phyloP scores from a whole-genome alignment of 2,797 vertebrate species.

The Mormyrus proboscirostris region DNA sequence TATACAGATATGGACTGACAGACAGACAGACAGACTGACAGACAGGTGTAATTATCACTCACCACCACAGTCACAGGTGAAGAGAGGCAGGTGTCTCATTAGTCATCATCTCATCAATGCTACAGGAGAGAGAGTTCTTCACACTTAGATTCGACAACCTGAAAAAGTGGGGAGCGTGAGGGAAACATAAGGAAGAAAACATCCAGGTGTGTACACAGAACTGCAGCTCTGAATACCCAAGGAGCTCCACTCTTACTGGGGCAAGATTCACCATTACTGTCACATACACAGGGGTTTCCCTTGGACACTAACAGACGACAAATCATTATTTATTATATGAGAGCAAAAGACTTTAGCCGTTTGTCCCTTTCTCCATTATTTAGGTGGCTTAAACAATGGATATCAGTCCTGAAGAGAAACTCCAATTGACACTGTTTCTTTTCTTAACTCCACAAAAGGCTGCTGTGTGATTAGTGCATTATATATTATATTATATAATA shows the following conservation, averaged over 20 bases:
- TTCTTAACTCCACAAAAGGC: background rate
- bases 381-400: constrained; percentile 42
- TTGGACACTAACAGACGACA: background rate
- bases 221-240: background rate
- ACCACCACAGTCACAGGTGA: constrained; percentile 53
- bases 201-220: background rate
- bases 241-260: background rate
- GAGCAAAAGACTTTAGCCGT: constrained; percentile 40
- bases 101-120: constrained; percentile 34
- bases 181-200: background rate
- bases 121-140: constrained; percentile 57
- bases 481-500: constrained; percentile 13
- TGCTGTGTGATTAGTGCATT: background rate
- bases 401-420: constrained; percentile 33
- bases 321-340: background rate
- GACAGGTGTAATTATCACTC: constrained; percentile 17
- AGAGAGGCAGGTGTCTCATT: constrained; percentile 46
- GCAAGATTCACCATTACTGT: background rate
- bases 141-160: constrained; percentile 57
- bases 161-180: constrained; percentile 23
- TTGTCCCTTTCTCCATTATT: constrained; percentile 55
- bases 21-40: background rate
- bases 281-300: background rate
- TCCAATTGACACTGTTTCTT: background rate
- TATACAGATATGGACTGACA: background rate